Evolutionary conservation across 2,113 vertebrate genomes (phyloP).

Genomic region (Piprites chloris): DNA sequence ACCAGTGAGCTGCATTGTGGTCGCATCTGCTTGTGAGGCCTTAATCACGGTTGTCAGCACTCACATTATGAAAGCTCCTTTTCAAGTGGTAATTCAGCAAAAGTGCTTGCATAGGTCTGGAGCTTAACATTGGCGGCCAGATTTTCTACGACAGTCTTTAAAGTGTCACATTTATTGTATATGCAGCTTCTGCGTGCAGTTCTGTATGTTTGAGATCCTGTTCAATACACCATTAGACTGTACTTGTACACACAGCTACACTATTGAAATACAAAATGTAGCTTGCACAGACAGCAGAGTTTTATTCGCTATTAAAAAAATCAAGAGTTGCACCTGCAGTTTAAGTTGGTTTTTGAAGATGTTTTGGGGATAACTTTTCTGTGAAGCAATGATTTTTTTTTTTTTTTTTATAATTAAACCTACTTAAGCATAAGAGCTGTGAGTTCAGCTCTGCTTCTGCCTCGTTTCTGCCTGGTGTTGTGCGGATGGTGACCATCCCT

Average conservation of each 20-base stretch:
- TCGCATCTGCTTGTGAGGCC: constrained; percentile 17
- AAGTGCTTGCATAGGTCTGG: constrained; percentile 42
- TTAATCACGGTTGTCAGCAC: constrained; percentile 54
- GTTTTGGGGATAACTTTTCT: neutral
- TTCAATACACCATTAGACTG: neutral
- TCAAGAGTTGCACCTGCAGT: neutral
- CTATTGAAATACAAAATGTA: neutral
- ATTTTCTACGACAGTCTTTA: neutral
- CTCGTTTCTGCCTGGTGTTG: neutral
- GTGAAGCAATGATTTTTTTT: neutral
- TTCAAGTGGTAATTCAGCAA: constrained; percentile 54
- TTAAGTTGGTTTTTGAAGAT: neutral
- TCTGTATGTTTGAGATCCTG: neutral
- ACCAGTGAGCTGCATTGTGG: constrained; percentile 42
- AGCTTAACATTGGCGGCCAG: neutral
- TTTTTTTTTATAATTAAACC: neutral
- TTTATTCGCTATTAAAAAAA: neutral
- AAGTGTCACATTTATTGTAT: neutral
- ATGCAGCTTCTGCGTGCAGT: neutral
- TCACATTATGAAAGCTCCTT: constrained; percentile 36
- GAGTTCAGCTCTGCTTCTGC: neutral
- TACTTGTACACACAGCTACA: neutral
- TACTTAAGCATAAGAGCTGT: neutral
- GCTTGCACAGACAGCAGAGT: neutral
- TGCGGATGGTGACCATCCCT: neutral